Evolutionary conservation across 2,888 invertebrate species (phyloP).

Genomic region (Hemicrepidius hirtus): DNA sequence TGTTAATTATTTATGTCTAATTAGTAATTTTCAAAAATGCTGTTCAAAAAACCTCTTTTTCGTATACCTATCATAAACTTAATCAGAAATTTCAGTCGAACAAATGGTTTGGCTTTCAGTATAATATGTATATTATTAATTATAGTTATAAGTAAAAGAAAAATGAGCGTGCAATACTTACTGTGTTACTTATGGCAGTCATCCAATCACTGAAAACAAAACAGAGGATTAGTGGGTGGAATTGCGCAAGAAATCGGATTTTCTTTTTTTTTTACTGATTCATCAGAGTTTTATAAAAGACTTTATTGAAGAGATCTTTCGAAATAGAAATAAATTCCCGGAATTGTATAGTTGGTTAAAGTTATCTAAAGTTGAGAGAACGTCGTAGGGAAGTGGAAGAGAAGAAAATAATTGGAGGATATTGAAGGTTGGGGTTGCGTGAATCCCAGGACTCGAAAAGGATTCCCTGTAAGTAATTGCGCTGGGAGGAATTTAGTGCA

Average conservation of each 20-base stretch:
- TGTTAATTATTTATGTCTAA: no score
- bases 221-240: slow-evolving; percentile 3
- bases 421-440: slow-evolving; percentile 30
- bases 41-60: no score
- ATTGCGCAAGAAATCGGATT: slow-evolving; percentile 5
- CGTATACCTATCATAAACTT: no score
- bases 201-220: slow-evolving; percentile 82
- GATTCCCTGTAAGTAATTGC: slow-evolving; percentile 24
- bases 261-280: slow-evolving; percentile 8
- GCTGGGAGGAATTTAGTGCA: slow-evolving; percentile 17
- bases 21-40: no score
- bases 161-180: slow-evolving; percentile 71
- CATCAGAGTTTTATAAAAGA: slow-evolving; percentile 27
- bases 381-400: slow-evolving; percentile 17
- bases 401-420: slow-evolving; percentile 37
- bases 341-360: slow-evolving; percentile 37
- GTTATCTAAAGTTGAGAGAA: slow-evolving; percentile 35
- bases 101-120: not conserved
- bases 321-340: slow-evolving; percentile 12
- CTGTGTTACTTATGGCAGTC: slow-evolving; percentile 86
- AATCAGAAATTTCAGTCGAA: no score
- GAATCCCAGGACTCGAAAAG: slow-evolving; percentile 25
- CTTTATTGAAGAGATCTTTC: slow-evolving; percentile 21
- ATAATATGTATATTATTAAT: slow-evolving; percentile 1
- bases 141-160: not conserved